Percentiles rank a stretch among this genome's conserved stretches.
phyloP scores from a whole-genome alignment of 2,797 vertebrate species.

The Orestias chungarensis region DNA sequence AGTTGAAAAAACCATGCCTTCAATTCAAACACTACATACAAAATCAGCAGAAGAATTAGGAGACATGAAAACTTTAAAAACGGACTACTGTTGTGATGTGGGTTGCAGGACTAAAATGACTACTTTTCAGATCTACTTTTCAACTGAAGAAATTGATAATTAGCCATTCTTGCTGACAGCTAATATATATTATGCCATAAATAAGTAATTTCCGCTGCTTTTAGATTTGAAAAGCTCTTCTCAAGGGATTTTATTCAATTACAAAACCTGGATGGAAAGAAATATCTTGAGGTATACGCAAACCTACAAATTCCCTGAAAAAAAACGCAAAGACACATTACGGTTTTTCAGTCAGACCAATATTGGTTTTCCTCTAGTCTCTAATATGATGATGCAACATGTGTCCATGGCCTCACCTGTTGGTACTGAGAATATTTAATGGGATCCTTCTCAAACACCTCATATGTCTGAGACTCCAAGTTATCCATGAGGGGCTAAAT shows the following conservation, averaged over 20 bases:
- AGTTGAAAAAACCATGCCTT: no score
- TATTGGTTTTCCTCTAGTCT: not conserved
- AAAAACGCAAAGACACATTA: no score
- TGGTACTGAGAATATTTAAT: slow-evolving; percentile 96
- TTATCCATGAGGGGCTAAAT: slow-evolving; percentile 93
- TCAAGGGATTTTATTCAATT: not conserved
- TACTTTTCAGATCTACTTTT: not conserved
- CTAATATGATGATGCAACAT: no score
- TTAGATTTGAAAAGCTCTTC: no score
- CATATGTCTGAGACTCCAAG: slow-evolving; percentile 94
- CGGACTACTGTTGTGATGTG: not conserved
- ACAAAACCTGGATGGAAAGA: not conserved
- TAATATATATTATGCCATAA: not conserved
- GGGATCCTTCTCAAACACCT: slow-evolving; percentile 95
- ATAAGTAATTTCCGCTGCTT: not conserved
- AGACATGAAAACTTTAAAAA: no score
- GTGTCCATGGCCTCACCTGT: slow-evolving; percentile 77
- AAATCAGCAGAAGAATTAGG: no score
- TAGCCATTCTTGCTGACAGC: not conserved
- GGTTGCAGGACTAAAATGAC: not conserved
- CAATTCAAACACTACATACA: no score
- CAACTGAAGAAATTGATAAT: not conserved
- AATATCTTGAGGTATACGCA: not conserved
- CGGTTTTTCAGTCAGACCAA: no score
- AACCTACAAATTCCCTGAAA: not conserved